Conservation (phyloP, 2,113 vertebrate genomes). For the Echinops telfairi region DNA sequence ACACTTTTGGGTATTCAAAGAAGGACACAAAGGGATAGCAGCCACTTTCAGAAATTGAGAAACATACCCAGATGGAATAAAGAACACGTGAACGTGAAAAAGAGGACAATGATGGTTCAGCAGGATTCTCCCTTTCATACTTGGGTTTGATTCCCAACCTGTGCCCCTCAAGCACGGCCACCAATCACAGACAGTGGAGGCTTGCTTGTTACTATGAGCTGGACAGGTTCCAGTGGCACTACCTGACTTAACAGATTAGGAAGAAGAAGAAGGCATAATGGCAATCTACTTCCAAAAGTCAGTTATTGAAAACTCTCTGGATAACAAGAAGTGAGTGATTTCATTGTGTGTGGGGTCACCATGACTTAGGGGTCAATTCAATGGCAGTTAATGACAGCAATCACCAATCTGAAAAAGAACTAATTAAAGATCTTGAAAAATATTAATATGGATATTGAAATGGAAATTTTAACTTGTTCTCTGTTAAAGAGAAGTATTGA, state of each 20-base stretch:
- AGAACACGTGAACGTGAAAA: slow-evolving; percentile 46
- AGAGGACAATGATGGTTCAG: neutral
- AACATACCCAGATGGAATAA: neutral
- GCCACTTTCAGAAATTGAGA: slow-evolving; percentile 20
- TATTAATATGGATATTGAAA: slow-evolving; percentile 25
- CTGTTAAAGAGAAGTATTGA: neutral
- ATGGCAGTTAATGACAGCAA: neutral
- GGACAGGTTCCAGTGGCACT: neutral
- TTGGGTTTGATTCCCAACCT: neutral
- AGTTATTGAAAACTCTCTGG: neutral
- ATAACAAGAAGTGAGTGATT: neutral
- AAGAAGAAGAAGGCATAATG: neutral
- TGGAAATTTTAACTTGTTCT: neutral
- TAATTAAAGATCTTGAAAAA: slow-evolving; percentile 5
- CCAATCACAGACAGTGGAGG: neutral
- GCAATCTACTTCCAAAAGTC: neutral
- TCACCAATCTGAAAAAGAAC: slow-evolving; percentile 28
- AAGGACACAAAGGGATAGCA: neutral
- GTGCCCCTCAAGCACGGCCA: neutral
- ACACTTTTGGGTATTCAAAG: neutral
- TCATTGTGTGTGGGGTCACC: neutral
- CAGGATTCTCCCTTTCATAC: neutral
- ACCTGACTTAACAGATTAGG: neutral
- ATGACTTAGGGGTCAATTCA: neutral
- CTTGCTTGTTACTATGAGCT: neutral